Percentiles rank a stretch among this genome's conserved stretches.
phyloP scores from a whole-genome alignment of 2,888 invertebrate genomes.

The Parnassius mnemosyne region DNA sequence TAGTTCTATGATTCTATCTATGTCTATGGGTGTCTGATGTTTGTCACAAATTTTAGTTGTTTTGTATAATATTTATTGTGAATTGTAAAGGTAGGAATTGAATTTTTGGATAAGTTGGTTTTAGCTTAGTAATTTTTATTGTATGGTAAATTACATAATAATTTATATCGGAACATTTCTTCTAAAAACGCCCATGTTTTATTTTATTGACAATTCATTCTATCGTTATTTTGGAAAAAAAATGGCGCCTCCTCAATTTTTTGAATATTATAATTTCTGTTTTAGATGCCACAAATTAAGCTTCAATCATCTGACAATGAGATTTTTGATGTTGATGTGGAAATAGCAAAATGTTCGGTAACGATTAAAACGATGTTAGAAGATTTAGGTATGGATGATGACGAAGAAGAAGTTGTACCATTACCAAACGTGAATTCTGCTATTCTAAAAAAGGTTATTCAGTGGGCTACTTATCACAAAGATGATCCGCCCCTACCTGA shows the following conservation, averaged over 20 bases:
- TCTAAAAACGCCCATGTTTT: neutral
- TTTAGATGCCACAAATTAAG: conserved; percentile 95
- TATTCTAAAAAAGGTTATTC: conserved; percentile 95
- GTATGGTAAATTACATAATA: neutral
- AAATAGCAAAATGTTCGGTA: conserved; percentile 98
- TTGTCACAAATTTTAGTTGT: no score
- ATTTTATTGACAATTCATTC: neutral
- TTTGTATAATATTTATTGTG: no score
- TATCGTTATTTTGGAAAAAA: conserved; percentile 26
- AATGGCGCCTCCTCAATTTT: conserved; percentile 27
- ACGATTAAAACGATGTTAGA: conserved; percentile 99
- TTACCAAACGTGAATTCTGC: conserved; percentile 98
- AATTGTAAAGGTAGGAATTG: neutral
- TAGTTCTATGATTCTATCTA: no score
- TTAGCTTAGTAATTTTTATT: no score
- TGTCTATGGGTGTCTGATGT: no score
- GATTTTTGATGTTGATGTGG: conserved; percentile 96
- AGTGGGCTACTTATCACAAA: conserved; percentile 96
- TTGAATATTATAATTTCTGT: conserved; percentile 9
- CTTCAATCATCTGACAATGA: conserved; percentile 97
- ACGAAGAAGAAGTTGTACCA: conserved; percentile 97
- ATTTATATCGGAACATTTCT: neutral
- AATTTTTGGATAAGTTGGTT: neutral
- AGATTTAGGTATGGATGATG: conserved; percentile 94
- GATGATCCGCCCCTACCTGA: conserved; percentile 97